These are phyloP conservation scores for Champsocephalus esox DNA, from an alignment of 2,797 vertebrate species.

Conservation along the genomic window DNA sequence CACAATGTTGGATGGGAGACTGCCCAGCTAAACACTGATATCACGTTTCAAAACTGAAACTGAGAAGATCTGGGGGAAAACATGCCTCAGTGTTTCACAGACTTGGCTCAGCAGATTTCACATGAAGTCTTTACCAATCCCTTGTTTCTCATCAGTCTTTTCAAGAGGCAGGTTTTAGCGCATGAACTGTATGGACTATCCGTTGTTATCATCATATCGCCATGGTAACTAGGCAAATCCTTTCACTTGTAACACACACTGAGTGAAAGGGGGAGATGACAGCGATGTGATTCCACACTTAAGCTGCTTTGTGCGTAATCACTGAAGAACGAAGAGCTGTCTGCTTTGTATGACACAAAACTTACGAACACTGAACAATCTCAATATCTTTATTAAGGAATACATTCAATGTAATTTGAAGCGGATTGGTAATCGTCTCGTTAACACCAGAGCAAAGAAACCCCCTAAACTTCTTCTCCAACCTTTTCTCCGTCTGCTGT, in stretches of 20 bases:
- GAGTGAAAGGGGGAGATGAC: slow-evolving; percentile 56
- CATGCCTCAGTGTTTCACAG: slow-evolving; percentile 1
- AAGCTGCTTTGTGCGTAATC: slow-evolving; percentile 62
- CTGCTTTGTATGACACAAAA: slow-evolving; percentile 14
- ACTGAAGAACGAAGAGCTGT: slow-evolving; percentile 22
- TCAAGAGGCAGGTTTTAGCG: slow-evolving; percentile 2
- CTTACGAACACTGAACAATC: neutral
- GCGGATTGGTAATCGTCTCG: slow-evolving; percentile 30
- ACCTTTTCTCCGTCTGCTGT: slow-evolving; percentile 38
- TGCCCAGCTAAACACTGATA: slow-evolving; percentile 41
- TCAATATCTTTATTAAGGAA: neutral
- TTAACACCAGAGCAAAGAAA: slow-evolving; percentile 37
- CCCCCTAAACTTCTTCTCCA: slow-evolving; percentile 48
- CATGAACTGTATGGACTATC: slow-evolving; percentile 44
- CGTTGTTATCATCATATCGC: slow-evolving; percentile 49
- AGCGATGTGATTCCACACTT: slow-evolving; percentile 46
- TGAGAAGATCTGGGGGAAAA: slow-evolving; percentile 14
- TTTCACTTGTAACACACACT: slow-evolving; percentile 41
- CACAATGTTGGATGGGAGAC: neutral
- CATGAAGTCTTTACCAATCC: slow-evolving; percentile 9
- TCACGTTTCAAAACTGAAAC: slow-evolving; percentile 29
- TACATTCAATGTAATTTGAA: slow-evolving; percentile 7
- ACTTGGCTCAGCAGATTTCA: slow-evolving; percentile 5
- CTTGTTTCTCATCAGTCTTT: neutral
- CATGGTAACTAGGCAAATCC: slow-evolving; percentile 60